phyloP scores from a whole-genome alignment of 2,888 invertebrate species.

The Drosophila nigricruria region DNA sequence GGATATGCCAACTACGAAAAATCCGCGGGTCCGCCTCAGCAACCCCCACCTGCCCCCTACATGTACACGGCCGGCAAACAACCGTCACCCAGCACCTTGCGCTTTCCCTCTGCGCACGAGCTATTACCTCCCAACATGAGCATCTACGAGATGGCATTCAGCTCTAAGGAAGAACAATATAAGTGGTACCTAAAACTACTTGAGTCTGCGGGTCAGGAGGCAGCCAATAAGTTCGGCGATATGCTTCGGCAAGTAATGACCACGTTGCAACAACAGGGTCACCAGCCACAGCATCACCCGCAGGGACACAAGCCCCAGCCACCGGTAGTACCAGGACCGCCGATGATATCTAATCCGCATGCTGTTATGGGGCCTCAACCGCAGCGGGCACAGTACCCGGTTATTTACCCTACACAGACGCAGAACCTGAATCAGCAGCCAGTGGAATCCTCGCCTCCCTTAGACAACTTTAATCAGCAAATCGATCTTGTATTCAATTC shows the following conservation, averaged over 20 bases:
- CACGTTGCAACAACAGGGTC: slow-evolving; percentile 76
- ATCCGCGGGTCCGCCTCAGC: slow-evolving; percentile 59
- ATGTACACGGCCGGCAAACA: slow-evolving; percentile 67
- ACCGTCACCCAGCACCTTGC: slow-evolving; percentile 65
- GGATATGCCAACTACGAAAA: slow-evolving; percentile 83
- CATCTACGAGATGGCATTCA: slow-evolving; percentile 87
- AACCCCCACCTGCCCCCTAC: slow-evolving; percentile 64
- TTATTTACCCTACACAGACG: slow-evolving; percentile 65
- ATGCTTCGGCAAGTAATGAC: slow-evolving; percentile 84
- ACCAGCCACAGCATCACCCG: slow-evolving; percentile 59
- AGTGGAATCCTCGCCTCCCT: slow-evolving; percentile 74
- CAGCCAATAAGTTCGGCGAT: slow-evolving; percentile 87
- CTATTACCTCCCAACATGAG: slow-evolving; percentile 87
- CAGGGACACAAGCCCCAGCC: slow-evolving; percentile 64
- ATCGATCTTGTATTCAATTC: slow-evolving; percentile 85
- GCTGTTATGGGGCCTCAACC: slow-evolving; percentile 57
- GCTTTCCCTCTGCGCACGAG: slow-evolving; percentile 83
- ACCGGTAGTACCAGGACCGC: slow-evolving; percentile 39
- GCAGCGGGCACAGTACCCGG: slow-evolving; percentile 74
- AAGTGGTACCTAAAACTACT: slow-evolving; percentile 87
- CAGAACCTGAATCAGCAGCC: slow-evolving; percentile 61
- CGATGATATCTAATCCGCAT: slow-evolving; percentile 66
- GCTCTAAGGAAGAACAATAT: slow-evolving; percentile 86
- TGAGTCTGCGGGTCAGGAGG: slow-evolving; percentile 87
- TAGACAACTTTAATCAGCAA: slow-evolving; percentile 84